Evolutionary conservation across 2,888 invertebrate genomes (phyloP), one percentile per base, ranked within the genome.

Genomic region (Agrochola macilenta): DNA sequence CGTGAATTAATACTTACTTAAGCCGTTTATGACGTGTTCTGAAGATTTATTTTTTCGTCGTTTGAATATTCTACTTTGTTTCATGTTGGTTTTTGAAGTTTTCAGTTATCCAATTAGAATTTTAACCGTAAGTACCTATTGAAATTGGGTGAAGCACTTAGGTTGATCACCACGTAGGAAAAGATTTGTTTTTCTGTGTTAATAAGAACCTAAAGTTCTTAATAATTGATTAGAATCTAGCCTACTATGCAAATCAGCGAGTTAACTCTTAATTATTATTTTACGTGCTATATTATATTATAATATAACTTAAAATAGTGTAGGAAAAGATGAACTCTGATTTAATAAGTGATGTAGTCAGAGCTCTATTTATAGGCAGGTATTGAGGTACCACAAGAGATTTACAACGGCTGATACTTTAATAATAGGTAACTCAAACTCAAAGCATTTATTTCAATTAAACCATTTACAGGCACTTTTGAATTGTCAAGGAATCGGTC

Each of bases 1-100:
- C 89, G 91, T 93, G 90, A 91, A 90, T 91, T 91, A 91, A 89
- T 89, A 86, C 85, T 52, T 93, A 91, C 85, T 68, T 93, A 92
- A 94, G 92, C 93, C 89, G 90, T 91, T 93, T 91, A 93, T 78
- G 88, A 86, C 74, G 85, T 85, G 87, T 87, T 85, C 82, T 79
- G 85, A 71, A 82, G 79, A 79, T 86, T 79, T 81, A 73, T 74
- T 82, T 84, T 75, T 69, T 69, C 69, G 72, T 81, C 74, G 76
- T 78, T 80, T 80, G 65, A 78, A 75, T 87, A 78, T 81, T 82
- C 70, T 80, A 79, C 72, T 64, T 78, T 49, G 75, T 69, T 86
- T 71, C 12, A 30, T 14, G 14, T 66, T 4, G 17, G n/a, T 63
- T 61, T 74, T 57, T 54, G 0, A 26, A 65, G 26, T 65, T 70